phyloP scores from a whole-genome alignment of 2,113 vertebrate species.

The Poeciliopsis occidentalis region DNA sequence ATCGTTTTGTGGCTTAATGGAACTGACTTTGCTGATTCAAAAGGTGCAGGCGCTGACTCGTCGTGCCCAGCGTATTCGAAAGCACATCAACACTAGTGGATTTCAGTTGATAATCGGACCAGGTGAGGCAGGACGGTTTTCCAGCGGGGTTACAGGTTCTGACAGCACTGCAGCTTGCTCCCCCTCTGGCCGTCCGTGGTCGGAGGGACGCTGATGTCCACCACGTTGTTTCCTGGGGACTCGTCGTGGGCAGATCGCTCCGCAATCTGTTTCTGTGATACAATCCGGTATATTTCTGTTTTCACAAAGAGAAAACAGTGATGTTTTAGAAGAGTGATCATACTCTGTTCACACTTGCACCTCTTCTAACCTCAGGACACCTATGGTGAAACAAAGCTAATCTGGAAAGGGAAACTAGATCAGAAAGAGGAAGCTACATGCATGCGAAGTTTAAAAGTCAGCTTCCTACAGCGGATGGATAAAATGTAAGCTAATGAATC shows the following conservation, averaged over 20 bases:
- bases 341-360: background rate
- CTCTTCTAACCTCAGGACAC: background rate
- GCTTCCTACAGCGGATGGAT: background rate
- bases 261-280: constrained; percentile 97
- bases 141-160: constrained; percentile 92
- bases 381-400: background rate
- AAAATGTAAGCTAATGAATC: background rate
- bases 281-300: constrained; percentile 97
- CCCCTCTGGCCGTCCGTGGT: constrained; percentile 95
- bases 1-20: constrained; percentile 30
- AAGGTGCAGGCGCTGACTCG: constrained; percentile 57
- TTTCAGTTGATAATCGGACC: constrained; percentile 70
- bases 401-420: background rate
- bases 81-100: constrained; percentile 54
- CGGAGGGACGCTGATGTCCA: constrained; percentile 97
- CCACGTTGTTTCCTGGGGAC: constrained; percentile 97
- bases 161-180: constrained; percentile 97
- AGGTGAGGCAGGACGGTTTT: constrained; percentile 59
- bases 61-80: constrained; percentile 43
- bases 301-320: background rate
- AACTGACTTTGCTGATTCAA: constrained; percentile 48
- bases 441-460: background rate
- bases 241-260: constrained; percentile 95
- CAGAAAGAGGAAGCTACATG: constrained; percentile 18
- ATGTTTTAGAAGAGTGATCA: constrained; percentile 1